phyloP scores from a whole-genome alignment of 2,797 vertebrate species.

The Gila robusta region DNA sequence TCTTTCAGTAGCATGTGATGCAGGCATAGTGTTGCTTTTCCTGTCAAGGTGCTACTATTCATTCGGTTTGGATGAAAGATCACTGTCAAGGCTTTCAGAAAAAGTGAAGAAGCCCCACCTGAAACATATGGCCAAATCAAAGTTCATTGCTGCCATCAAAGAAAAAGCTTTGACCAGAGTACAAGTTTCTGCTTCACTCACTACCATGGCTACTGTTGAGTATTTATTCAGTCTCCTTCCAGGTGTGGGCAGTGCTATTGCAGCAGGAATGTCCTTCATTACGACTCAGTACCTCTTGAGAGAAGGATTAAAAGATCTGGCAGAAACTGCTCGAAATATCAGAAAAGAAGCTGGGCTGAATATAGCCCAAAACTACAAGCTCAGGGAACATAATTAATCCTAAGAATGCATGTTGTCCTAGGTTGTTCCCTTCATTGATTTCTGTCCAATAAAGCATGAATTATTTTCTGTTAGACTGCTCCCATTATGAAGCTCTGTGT shows the following conservation, averaged over 20 bases:
- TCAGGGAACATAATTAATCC: too few species aligned
- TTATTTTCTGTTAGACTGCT: too few species aligned
- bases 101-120: slow-evolving; percentile 24
- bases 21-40: slow-evolving; percentile 21
- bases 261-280: slow-evolving; percentile 29
- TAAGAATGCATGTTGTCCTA: too few species aligned
- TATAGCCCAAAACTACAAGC: too few species aligned
- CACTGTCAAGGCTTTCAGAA: slow-evolving; percentile 29
- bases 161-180: slow-evolving; percentile 6
- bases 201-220: neutral
- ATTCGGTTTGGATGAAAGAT: slow-evolving; percentile 49
- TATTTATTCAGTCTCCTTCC: slow-evolving; percentile 16
- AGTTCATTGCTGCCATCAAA: neutral
- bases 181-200: neutral
- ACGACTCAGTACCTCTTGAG: slow-evolving; percentile 33
- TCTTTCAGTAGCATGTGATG: slow-evolving; percentile 40
- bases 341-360: slow-evolving; percentile 19
- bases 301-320: slow-evolving; percentile 36
- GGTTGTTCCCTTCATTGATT: too few species aligned
- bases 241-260: too few species aligned
- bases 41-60: slow-evolving; percentile 37
- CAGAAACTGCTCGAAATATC: slow-evolving; percentile 12
- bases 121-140: slow-evolving; percentile 29
- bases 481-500: too few species aligned
- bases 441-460: too few species aligned